phyloP scores from a whole-genome alignment of 64 coral and sea anemone species.

The Stylophora pistillata region DNA sequence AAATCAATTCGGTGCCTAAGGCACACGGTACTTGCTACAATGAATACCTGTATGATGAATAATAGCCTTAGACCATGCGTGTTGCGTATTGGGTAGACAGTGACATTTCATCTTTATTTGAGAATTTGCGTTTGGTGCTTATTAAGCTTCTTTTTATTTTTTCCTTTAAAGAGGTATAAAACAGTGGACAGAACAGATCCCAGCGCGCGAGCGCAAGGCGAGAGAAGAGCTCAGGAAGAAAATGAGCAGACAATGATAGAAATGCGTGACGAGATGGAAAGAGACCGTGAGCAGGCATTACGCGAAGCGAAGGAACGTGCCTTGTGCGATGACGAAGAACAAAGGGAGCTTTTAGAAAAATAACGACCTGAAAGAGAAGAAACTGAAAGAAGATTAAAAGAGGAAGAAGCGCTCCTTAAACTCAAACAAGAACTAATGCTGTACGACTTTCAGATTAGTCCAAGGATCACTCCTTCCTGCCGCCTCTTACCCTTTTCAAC shows the following conservation, averaged over 20 bases:
- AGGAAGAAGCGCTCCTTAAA: constrained; percentile 1
- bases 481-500: too few species aligned
- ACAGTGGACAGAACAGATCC: constrained; percentile 60
- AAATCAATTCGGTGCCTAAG: too few species aligned
- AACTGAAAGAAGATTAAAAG: neutral
- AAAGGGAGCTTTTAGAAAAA: neutral
- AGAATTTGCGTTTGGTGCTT: neutral
- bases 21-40: too few species aligned
- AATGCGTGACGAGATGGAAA: constrained; percentile 17
- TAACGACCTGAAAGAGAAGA: constrained; percentile 6
- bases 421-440: constrained; percentile 32
- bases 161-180: constrained; percentile 18
- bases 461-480: neutral
- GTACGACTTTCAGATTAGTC: constrained; percentile 28
- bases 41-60: too few species aligned
- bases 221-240: constrained; percentile 28
- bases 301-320: neutral
- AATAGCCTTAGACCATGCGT: too few species aligned
- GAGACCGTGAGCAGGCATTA: neutral
- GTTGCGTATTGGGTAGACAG: too few species aligned
- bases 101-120: neutral
- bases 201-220: constrained; percentile 12
- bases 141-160: neutral
- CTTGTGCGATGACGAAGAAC: neutral
- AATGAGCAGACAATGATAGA: constrained; percentile 27